Evolutionary conservation across 2,113 vertebrate genomes (phyloP), one percentile per base, ranked within the genome.

Genomic region (Xyrauchen texanus): DNA sequence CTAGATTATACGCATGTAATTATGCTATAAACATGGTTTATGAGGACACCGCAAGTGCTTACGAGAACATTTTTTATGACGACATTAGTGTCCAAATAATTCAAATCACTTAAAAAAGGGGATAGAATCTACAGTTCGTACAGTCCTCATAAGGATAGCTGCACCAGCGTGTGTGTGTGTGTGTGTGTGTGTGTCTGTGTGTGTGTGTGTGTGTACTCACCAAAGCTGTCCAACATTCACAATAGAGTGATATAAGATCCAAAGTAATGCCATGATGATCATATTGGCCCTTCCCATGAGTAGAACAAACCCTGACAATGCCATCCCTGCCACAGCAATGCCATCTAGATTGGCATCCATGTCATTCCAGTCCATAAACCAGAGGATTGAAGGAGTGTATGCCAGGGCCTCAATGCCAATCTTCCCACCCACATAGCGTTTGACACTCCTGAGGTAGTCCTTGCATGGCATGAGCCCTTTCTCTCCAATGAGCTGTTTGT

Each of bases 191-290:
- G 34, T 12, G 45, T 5, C 15, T 64, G 65, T 65, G 11, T 70
- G 12, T 16, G n/a, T 52, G 44, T 57, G 62, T 16, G 12, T 11
- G n/a, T 61, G 7, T 15, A 90, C 97, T 92, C 86, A 98, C 98
- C 97, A 99, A 90, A 97, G 91, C 88, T 99, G 97, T 49, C 98
- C 98, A 3, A 98, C 94, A 1, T 90, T 96, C 90, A 96, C 95
- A 82, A 99, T 44, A 0, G 97, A 99, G 85, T 95, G 94, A 91
- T 98, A 99, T 12, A 99, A 94, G 6, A 89, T 81, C 98, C 98
- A 99, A 55, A 99, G 91, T 0, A 85, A 4, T 7, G 53, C 69
- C 98, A 98, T 99, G 86, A 99, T 91, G 4, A 96, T 15, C 95
- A 98, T 94, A 80, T 98, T 99, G 80, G 96, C 96, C 60, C 90